Conservation (phyloP, 2,888 invertebrate genomes). For the Callosobruchus maculatus region DNA sequence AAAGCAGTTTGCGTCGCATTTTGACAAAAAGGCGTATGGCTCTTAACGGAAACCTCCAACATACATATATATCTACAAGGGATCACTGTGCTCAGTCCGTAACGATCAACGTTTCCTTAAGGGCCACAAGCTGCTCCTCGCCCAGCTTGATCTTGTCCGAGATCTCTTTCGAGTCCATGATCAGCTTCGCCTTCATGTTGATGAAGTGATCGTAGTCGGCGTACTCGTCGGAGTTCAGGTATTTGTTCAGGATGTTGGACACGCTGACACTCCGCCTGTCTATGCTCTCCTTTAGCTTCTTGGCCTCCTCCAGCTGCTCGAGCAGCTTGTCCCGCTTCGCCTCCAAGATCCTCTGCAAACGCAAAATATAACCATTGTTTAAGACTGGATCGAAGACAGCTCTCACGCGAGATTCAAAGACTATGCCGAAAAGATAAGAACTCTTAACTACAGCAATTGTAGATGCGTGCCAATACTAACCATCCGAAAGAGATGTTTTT, state of each 20-base stretch:
- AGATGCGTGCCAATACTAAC: no score
- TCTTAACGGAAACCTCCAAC: not conserved
- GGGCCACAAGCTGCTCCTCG: constrained; percentile 73
- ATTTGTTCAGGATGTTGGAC: constrained; percentile 65
- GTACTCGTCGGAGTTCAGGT: constrained; percentile 68
- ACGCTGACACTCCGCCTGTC: constrained; percentile 73
- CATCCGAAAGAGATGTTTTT: no score
- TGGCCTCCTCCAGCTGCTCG: constrained; percentile 79
- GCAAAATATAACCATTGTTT: no score
- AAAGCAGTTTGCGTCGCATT: no score
- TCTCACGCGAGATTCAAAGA: no score
- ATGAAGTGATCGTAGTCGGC: constrained; percentile 81
- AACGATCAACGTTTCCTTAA: constrained; percentile 58
- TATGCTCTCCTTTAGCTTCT: constrained; percentile 75
- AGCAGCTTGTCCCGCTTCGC: constrained; percentile 72
- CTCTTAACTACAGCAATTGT: no score
- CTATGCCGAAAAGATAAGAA: no score
- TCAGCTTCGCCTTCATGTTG: constrained; percentile 81
- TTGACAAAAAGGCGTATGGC: no score
- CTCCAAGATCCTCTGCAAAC: constrained; percentile 63
- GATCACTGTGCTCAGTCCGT: constrained; percentile 38
- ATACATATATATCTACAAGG: not conserved
- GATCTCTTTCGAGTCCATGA: constrained; percentile 77
- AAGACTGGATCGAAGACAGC: no score
- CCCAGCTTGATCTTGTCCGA: constrained; percentile 79